Evolutionary conservation across 2,888 invertebrate genomes (phyloP).

Genomic region (Pandemis heparana): DNA sequence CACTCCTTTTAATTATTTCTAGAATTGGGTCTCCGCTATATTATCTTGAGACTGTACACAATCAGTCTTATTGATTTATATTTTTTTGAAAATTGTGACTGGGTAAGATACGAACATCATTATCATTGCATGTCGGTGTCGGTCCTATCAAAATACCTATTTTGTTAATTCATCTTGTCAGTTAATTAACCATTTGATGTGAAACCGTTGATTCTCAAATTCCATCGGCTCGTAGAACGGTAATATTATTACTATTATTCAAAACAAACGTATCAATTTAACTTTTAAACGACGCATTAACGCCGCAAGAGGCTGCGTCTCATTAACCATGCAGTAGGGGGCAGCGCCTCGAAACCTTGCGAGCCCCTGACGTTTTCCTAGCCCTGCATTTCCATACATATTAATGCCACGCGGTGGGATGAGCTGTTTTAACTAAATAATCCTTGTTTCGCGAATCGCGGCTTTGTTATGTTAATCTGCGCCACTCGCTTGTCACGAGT

Average conservation of each 20-base stretch:
- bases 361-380: constrained; percentile 27
- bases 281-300: constrained; percentile 10
- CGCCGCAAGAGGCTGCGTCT: constrained; percentile 9
- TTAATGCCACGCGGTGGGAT: constrained; percentile 52
- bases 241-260: background rate
- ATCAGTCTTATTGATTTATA: too few relatives aligned
- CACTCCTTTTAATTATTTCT: constrained; percentile 21
- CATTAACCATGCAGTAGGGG: constrained; percentile 26
- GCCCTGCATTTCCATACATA: constrained; percentile 57
- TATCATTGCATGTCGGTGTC: too few relatives aligned
- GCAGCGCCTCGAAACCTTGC: background rate
- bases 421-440: constrained; percentile 55
- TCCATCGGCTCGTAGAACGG: too few relatives aligned
- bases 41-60: too few relatives aligned
- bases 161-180: too few relatives aligned
- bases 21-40: too few relatives aligned
- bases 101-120: too few relatives aligned
- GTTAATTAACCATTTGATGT: too few relatives aligned
- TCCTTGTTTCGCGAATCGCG: constrained; percentile 45
- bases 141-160: too few relatives aligned
- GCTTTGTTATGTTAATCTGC: constrained; percentile 58
- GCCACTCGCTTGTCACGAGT: constrained; percentile 26
- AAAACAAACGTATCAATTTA: background rate
- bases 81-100: too few relatives aligned
- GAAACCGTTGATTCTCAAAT: too few relatives aligned